phyloP scores from a whole-genome alignment of 2,113 vertebrate genomes.

The Dendropsophus ebraccatus region DNA sequence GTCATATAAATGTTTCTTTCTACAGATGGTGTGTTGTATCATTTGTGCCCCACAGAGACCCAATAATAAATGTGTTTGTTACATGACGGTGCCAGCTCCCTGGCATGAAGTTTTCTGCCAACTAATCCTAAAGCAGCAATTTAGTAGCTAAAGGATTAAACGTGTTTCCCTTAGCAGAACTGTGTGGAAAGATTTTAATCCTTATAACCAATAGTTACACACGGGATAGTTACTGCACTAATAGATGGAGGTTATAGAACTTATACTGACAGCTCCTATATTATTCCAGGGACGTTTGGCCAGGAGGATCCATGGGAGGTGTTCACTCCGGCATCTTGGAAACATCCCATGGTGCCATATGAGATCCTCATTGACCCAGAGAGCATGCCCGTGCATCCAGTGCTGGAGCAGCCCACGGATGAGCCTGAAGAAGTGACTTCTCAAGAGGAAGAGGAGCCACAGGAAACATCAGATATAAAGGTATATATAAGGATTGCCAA shows the following conservation, averaged over 20 bases:
- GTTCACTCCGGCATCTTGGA: constrained; percentile 75
- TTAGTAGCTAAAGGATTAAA: too few relatives aligned
- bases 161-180: neutral
- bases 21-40: neutral
- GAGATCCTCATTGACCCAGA: constrained; percentile 72
- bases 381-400: constrained; percentile 67
- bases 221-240: neutral
- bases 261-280: neutral
- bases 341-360: constrained; percentile 71
- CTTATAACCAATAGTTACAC: neutral
- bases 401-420: constrained; percentile 54
- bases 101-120: neutral
- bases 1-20: too few relatives aligned
- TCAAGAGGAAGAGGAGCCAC: neutral
- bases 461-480: constrained; percentile 52
- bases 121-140: neutral
- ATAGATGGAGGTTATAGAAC: neutral
- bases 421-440: constrained; percentile 33
- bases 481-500: neutral
- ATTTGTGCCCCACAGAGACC: neutral
- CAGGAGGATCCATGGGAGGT: constrained; percentile 73
- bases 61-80: neutral
- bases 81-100: neutral
- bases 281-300: constrained; percentile 74
- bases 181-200: neutral